A percentile compares a stretch with the other conserved stretches of the same genome.
phyloP scores from a whole-genome alignment of 2,888 invertebrate genomes.

The Eustalomyia histrio region DNA sequence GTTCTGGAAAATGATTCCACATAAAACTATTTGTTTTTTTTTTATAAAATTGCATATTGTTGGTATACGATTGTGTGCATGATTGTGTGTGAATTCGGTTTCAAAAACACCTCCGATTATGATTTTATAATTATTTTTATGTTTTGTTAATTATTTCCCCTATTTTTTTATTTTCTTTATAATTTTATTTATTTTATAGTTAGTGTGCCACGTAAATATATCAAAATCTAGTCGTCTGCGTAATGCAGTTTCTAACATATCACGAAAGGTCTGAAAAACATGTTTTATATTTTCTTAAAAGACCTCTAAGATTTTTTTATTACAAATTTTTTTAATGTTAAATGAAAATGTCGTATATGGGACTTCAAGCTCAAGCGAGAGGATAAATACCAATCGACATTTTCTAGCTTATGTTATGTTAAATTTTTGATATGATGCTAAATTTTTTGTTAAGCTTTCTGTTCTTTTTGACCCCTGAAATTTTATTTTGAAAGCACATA shows the following conservation, averaged over 20 bases:
- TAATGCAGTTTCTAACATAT: conserved; percentile 84
- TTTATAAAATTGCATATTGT: too few species aligned
- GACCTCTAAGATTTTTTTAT: conserved; percentile 29
- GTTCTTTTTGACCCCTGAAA: neutral
- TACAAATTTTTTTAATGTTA: conserved; percentile 21
- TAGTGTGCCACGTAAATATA: conserved; percentile 74
- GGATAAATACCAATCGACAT: neutral
- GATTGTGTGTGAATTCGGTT: too few species aligned
- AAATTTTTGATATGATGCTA: neutral
- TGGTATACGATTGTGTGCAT: too few species aligned
- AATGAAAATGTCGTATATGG: neutral
- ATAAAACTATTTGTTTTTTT: too few species aligned
- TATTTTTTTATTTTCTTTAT: conserved; percentile 43
- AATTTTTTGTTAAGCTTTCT: neutral
- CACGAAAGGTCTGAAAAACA: conserved; percentile 82
- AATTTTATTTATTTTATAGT: conserved; percentile 71
- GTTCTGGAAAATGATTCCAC: too few species aligned
- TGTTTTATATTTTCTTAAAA: conserved; percentile 49
- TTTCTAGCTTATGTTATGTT: conserved; percentile 1
- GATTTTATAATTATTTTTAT: neutral
- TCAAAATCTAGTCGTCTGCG: conserved; percentile 84
- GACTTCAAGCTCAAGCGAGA: neutral
- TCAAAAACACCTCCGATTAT: too few species aligned
- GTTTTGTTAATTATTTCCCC: conserved; percentile 15
- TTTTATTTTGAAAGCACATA: neutral